These are phyloP conservation scores for Hirtodrosophila duncani DNA, from an alignment of 2,888 invertebrate species.

Conservation along the genomic window DNA sequence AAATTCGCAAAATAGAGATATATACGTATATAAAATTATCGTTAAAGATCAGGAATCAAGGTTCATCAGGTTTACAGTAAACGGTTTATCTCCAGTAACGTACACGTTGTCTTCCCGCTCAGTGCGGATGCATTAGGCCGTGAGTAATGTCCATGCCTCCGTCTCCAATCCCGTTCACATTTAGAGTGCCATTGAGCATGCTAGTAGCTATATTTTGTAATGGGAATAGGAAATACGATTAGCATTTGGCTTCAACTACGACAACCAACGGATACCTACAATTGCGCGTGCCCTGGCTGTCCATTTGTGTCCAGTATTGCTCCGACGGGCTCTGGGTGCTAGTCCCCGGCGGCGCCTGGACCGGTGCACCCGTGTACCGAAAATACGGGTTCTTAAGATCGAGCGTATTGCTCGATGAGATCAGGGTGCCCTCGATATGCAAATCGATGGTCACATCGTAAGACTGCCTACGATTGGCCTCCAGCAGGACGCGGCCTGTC, in stretches of 20 bases:
- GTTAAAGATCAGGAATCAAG: constrained; percentile 7
- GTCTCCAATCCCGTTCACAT: constrained; percentile 86
- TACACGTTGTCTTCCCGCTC: constrained; percentile 11
- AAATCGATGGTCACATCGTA: constrained; percentile 99
- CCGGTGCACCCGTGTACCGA: constrained; percentile 95
- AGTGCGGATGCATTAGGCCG: constrained; percentile 74
- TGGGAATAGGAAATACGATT: not conserved
- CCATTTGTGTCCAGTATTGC: constrained; percentile 91
- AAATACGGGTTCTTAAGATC: constrained; percentile 99
- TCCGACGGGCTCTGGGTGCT: constrained; percentile 95
- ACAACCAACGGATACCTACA: constrained; percentile 50
- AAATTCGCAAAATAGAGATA: no score
- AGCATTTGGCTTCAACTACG: not conserved
- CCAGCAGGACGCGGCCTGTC: constrained; percentile 90
- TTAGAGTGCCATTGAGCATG: constrained; percentile 87
- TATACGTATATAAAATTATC: constrained; percentile 9
- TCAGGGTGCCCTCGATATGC: constrained; percentile 91
- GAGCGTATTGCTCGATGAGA: constrained; percentile 92
- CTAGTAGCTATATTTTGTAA: no score
- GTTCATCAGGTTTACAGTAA: constrained; percentile 1
- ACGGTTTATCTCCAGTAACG: constrained; percentile 20
- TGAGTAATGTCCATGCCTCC: constrained; percentile 85
- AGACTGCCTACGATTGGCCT: constrained; percentile 97
- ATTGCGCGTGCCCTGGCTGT: constrained; percentile 82
- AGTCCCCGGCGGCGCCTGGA: constrained; percentile 94